A percentile compares a stretch with the other conserved stretches of the same genome.
Evolutionary conservation across 2,888 invertebrate species (phyloP).

Genomic region (Nomada fucata): DNA sequence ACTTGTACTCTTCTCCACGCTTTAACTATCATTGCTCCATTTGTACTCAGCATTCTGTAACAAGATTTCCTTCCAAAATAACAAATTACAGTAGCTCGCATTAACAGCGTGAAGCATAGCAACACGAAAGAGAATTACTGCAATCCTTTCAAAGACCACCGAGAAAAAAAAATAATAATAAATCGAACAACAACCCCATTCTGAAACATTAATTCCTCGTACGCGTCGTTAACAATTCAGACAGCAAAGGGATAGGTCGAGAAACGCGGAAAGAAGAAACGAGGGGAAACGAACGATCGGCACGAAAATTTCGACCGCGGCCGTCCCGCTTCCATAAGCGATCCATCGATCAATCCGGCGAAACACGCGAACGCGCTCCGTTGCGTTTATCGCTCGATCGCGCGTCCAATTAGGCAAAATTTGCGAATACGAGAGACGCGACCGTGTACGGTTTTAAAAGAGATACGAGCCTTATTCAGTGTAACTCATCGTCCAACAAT

Average conservation of each 20-base stretch:
- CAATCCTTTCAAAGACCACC: neutral
- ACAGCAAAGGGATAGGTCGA: neutral
- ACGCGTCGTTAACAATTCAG: constrained; percentile 20
- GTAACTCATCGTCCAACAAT: constrained; percentile 31
- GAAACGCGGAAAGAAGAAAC: neutral
- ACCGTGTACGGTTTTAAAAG: constrained; percentile 30
- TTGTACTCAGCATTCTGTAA: no score
- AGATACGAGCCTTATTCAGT: constrained; percentile 44
- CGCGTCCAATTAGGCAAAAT: constrained; percentile 74
- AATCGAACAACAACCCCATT: neutral
- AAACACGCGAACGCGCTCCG: constrained; percentile 54
- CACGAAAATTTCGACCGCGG: constrained; percentile 15
- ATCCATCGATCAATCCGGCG: constrained; percentile 65
- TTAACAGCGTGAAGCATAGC: no score
- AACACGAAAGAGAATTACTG: no score
- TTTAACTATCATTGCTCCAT: no score
- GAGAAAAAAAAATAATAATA: no score
- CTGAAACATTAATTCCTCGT: neutral
- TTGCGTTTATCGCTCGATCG: constrained; percentile 44
- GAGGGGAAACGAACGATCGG: neutral
- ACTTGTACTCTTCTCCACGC: no score
- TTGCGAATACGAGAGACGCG: constrained; percentile 59
- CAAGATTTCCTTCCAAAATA: no score
- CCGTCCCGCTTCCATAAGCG: constrained; percentile 43
- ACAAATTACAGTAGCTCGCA: no score